Percentiles rank a stretch among this genome's conserved stretches.
Conservation (phyloP, 2,888 invertebrate genomes). For the Cynaeus angustus region DNA sequence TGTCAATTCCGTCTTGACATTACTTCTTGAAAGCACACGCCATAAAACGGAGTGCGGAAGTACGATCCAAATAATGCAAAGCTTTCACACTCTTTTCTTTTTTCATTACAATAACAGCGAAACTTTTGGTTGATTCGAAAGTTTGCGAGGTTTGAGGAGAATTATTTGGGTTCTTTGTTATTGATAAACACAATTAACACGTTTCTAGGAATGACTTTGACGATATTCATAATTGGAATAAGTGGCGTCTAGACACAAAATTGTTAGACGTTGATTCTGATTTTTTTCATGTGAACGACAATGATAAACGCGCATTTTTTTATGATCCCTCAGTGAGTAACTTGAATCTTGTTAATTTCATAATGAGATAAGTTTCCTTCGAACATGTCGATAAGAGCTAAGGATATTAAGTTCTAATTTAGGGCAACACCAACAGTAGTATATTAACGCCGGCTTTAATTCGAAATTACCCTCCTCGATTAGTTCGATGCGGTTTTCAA, state of each 20-base stretch:
- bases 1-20: conserved; percentile 42
- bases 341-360: conserved; percentile 30
- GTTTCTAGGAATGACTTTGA: no score
- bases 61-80: conserved; percentile 24
- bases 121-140: conserved; percentile 10
- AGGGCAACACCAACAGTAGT: conserved; percentile 11
- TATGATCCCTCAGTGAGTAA: conserved; percentile 18
- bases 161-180: no score
- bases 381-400: conserved; percentile 36
- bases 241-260: conserved; percentile 25
- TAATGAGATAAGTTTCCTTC: conserved; percentile 41
- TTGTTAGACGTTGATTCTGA: conserved; percentile 8
- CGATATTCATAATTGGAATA: conserved; percentile 13
- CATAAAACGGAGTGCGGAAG: conserved; percentile 34
- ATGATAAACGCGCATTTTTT: neutral
- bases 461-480: conserved; percentile 16
- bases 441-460: conserved; percentile 14
- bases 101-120: conserved; percentile 15
- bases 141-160: no score
- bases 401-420: conserved; percentile 32
- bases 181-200: no score
- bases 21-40: conserved; percentile 32
- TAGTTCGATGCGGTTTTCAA: conserved; percentile 12
- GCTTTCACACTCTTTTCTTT: conserved; percentile 24
- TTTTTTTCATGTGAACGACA: no score